Conservation (phyloP, 1,140 invertebrate species). For the Drosophila persimilis region DNA sequence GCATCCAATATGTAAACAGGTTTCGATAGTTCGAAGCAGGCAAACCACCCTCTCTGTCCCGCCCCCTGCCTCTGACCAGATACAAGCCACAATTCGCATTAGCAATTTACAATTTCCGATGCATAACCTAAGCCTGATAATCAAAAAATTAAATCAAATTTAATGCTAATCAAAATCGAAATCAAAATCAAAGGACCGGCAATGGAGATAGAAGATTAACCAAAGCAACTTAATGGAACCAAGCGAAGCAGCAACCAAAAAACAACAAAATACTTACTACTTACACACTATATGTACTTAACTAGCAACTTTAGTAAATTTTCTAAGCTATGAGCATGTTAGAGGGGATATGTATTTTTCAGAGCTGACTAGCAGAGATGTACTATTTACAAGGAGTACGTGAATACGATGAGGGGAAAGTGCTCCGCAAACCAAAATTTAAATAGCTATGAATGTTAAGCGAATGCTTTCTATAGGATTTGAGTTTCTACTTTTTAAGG, state of each 20-base stretch:
- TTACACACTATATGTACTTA: constrained; percentile 33
- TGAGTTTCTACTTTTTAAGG: constrained; percentile 20
- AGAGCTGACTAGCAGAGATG: constrained; percentile 40
- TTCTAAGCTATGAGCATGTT: constrained; percentile 49
- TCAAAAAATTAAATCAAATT: constrained; percentile 83
- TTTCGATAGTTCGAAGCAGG: constrained; percentile 50
- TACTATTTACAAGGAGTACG: constrained; percentile 50
- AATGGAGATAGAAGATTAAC: constrained; percentile 25
- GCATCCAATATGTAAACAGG: constrained; percentile 53
- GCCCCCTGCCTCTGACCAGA: background rate
- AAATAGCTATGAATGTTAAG: background rate
- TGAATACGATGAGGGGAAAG: background rate
- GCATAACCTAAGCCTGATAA: constrained; percentile 73
- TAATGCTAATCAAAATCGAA: constrained; percentile 68
- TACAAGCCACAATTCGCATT: constrained; percentile 16
- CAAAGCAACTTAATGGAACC: constrained; percentile 69
- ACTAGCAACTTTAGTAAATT: constrained; percentile 50
- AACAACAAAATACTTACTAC: constrained; percentile 15
- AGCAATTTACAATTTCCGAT: constrained; percentile 29
- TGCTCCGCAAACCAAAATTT: constrained; percentile 10
- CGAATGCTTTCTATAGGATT: constrained; percentile 52
- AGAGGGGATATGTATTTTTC: constrained; percentile 44
- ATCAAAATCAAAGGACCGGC: background rate
- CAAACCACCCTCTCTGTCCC: background rate
- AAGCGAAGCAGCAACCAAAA: constrained; percentile 57